These are phyloP conservation scores for Chesias legatella DNA, from an alignment of 2,888 invertebrate species.

Conservation along the genomic window DNA sequence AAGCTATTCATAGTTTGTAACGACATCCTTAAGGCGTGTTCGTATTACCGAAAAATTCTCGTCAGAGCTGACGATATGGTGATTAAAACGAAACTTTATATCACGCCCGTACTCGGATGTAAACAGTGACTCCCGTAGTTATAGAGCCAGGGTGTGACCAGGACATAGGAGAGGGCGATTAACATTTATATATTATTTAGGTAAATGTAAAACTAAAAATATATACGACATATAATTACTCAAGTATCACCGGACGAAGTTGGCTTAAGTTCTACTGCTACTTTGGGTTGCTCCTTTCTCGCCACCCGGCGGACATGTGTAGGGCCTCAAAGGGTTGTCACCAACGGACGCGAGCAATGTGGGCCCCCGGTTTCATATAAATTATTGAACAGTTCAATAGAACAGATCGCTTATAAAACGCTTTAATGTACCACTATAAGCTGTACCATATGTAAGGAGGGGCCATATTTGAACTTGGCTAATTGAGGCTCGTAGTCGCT, in stretches of 20 bases:
- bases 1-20: conserved; percentile 16
- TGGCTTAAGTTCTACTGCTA: no score
- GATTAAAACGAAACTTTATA: conserved; percentile 56
- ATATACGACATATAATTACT: no score
- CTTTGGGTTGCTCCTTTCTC: no score
- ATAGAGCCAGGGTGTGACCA: conserved; percentile 13
- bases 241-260: no score
- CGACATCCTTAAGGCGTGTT: conserved; percentile 13
- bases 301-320: no score
- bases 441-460: conserved; percentile 32
- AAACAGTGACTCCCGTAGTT: conserved; percentile 36
- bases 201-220: no score
- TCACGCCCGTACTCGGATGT: conserved; percentile 37
- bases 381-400: no score
- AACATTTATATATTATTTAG: no score
- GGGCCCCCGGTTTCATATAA: no score
- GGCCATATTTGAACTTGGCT: conserved; percentile 49
- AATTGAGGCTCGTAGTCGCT: conserved; percentile 44
- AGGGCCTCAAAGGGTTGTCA: no score
- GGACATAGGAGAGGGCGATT: conserved; percentile 16
- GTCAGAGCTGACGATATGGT: conserved; percentile 41
- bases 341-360: no score
- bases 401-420: conserved; percentile 3
- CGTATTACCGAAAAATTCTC: conserved; percentile 22
- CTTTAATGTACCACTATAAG: conserved; percentile 8